Base-by-base conservation (phyloP, 2,888 invertebrate genomes). In the Sinhomidia bicolor region DNA sequence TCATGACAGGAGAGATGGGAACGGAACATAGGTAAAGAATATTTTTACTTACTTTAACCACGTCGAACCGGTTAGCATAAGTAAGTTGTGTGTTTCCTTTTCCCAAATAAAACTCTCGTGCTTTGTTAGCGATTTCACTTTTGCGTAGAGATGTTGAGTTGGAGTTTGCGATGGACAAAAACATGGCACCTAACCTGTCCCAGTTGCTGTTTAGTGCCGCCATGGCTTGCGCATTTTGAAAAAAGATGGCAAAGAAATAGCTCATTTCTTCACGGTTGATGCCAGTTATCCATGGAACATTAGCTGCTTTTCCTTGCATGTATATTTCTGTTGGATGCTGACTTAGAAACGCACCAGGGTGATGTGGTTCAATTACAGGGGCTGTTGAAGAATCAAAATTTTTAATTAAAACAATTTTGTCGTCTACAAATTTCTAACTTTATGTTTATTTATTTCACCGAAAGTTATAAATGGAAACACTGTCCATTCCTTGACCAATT, bases 281-380 rank as follows among this genome's bases (percentile, higher is more conserved):
- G 2, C 78, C 78, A 14, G 51, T 78, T 7, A 78, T 78, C 78
- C 78, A 78, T 17, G 78, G 78, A 1, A 78, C 78, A 1, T 44
- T 51, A 1, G 54, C n/a, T 0, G 78, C 78, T 54, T 44, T 1
- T 5, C 54, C 41, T 14, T 78, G 51, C n/a, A 9, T 47, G 14
- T 78, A 78, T 1, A 17, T 54, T n/a, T 54, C 54, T 12, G n/a
- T 6, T 12, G 78, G 78, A 7, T 36, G 29, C 29, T 78, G 54
- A 0, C 4, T 54, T 12, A 78, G n/a, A 32, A 78, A 78, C 9
- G 78, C 78, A 7, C 12, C n/a, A n/a, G 78, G 78, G 54, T 90
- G 85, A 6, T 12, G 23, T 0, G 88, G 83, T 60, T 92, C 91
- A 44, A 92, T 68, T 2, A 92, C 91, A 10, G 91, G 91, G n/a